A percentile compares a stretch with the other conserved stretches of the same genome.
Evolutionary conservation across 2,797 vertebrate species (phyloP).

Genomic region (Hydrocynus forskahlii): DNA sequence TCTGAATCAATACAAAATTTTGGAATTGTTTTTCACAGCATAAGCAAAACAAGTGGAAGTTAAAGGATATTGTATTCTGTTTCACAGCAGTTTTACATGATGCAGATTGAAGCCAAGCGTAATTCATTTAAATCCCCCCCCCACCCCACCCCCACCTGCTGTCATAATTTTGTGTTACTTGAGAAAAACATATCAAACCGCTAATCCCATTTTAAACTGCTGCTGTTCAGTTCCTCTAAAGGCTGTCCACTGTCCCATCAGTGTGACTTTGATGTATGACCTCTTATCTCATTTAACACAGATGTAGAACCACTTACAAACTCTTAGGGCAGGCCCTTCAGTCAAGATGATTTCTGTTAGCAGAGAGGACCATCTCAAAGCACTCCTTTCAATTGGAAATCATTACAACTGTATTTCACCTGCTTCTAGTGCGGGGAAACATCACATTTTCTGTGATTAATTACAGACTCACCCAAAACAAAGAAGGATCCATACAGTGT

Average conservation of each 20-base stretch:
- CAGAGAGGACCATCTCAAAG: conserved; percentile 48
- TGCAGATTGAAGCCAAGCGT: conserved; percentile 63
- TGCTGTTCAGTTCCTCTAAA: conserved; percentile 36
- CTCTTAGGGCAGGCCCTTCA: conserved; percentile 66
- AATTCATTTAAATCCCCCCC: conserved; percentile 70
- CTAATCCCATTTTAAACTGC: conserved; percentile 33
- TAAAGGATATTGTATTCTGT: conserved; percentile 46
- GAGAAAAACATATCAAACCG: conserved; percentile 51
- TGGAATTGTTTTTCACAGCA: conserved; percentile 84
- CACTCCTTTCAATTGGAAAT: conserved; percentile 48
- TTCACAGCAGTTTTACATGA: conserved; percentile 66
- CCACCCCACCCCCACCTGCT: conserved; percentile 49
- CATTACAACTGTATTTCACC: conserved; percentile 26
- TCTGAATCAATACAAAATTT: conserved; percentile 68
- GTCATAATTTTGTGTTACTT: conserved; percentile 68
- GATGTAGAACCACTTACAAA: conserved; percentile 68
- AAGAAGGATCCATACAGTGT: background rate
- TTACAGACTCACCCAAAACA: background rate
- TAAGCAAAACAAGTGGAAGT: conserved; percentile 79
- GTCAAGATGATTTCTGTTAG: conserved; percentile 49
- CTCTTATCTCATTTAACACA: conserved; percentile 71
- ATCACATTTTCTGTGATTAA: background rate
- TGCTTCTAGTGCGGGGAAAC: conserved; percentile 23
- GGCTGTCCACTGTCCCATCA: conserved; percentile 47
- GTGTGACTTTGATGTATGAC: conserved; percentile 60